Evolutionary conservation across 37 sponge, comb jelly and placozoan genomes (phyloP).

Genomic region (Bolinopsis microptera): DNA sequence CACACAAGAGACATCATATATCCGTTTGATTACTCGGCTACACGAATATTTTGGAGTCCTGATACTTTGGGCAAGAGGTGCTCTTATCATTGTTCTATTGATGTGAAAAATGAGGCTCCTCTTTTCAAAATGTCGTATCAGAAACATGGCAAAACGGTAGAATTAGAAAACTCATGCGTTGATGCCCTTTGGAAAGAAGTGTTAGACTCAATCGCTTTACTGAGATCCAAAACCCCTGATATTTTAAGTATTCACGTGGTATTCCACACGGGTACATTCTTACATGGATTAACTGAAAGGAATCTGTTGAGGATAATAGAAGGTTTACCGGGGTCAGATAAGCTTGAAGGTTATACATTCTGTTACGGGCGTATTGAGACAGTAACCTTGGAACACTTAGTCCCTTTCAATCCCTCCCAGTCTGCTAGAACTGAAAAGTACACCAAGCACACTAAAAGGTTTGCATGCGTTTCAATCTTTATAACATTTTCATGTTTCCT

Average conservation of each 20-base stretch:
- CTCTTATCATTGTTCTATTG: not conserved
- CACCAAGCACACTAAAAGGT: conserved; percentile 49
- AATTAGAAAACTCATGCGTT: not conserved
- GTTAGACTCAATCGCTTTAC: not conserved
- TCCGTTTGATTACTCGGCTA: conserved; percentile 29
- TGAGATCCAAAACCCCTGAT: not conserved
- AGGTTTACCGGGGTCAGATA: conserved; percentile 23
- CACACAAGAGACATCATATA: conserved; percentile 12
- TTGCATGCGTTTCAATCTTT: not conserved
- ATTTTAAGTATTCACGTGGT: not conserved
- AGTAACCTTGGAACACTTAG: conserved; percentile 28
- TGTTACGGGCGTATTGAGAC: conserved; percentile 54
- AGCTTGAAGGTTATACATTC: conserved; percentile 9
- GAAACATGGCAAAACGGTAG: not conserved
- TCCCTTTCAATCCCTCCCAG: conserved; percentile 32
- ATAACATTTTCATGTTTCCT: too few species aligned
- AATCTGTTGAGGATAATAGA: not conserved
- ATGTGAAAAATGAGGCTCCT: not conserved
- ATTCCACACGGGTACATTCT: not conserved
- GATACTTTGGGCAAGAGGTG: not conserved
- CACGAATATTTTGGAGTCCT: conserved; percentile 25
- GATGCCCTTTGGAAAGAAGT: not conserved
- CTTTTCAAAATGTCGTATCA: not conserved
- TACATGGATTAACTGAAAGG: conserved; percentile 18
- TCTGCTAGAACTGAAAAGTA: conserved; percentile 41